Base-by-base conservation (phyloP, 1,140 invertebrate species). In the Cheumatopsyche charites region DNA sequence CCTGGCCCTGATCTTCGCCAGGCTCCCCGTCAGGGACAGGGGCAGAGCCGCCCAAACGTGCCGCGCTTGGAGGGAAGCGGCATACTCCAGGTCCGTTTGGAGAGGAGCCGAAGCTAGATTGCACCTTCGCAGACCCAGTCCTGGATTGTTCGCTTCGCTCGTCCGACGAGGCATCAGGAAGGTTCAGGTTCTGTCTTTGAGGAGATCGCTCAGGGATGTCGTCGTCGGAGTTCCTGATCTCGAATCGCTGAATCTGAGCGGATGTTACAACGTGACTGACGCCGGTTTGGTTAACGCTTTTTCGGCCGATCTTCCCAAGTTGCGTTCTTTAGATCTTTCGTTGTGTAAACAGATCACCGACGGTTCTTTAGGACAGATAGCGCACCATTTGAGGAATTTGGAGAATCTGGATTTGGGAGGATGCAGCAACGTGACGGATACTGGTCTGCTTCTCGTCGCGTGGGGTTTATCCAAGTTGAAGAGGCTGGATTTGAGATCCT, bases 261-360 rank as follows among this genome's bases (percentile, higher is more conserved):
- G 96, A 11, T 98, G 95, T 81, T 98, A 94, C 83, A 96, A 94
- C 80, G 89, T 98, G 21, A 94, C 93, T 21, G 90, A 92, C 78
- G 81, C 87, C 7, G 92, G 92, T n/a, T 82, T 98, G 42, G 89
- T 88, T 6, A 91, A 92, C 75, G 94, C 94, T 0, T 91, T 97
- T 77, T 85, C 87, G 36, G 84, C 88, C 11, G 90, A 94, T 70
- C 82, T 91, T 66, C 88, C 90, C 25, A 87, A 89, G 13, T 84
- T 98, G 1, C 92, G 89, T 55, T 86, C 90, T 68, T 85, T 98
- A 41, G 94, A 98, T 80, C 85, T 98, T 11, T 95, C 93, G 3
- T 85, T 98, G 55, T 98, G 96, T 84, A 98, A 98, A 82, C 95
- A 97, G 84, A 90, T 98, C 17, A 95, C 94, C 0, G 95, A 98